phyloP scores from a whole-genome alignment of 1,140 invertebrate genomes.

The Aphaenogaster ashmeadi region DNA sequence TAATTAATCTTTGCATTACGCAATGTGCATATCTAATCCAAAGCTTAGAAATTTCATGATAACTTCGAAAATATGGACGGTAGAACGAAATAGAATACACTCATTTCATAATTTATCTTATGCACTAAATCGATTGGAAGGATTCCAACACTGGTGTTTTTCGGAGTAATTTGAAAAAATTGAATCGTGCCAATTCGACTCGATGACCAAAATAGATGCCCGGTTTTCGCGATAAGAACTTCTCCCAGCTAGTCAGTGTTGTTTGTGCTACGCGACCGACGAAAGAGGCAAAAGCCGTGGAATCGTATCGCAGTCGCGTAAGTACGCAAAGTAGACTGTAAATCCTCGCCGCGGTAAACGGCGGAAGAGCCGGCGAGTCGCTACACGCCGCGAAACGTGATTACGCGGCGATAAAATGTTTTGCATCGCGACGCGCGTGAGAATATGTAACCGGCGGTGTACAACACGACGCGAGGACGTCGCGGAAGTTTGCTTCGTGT shows the following conservation, averaged over 20 bases:
- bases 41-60: not conserved
- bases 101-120: not conserved
- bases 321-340: not conserved
- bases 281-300: not conserved
- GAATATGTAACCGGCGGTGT: slow-evolving; percentile 33
- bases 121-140: too few relatives aligned
- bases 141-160: not conserved
- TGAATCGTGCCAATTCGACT: not conserved
- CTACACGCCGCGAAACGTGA: slow-evolving; percentile 26
- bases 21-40: not conserved
- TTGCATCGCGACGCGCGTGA: slow-evolving; percentile 40
- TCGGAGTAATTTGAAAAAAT: not conserved
- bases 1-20: not conserved
- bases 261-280: not conserved
- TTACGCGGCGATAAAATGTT: slow-evolving; percentile 52
- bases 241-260: not conserved
- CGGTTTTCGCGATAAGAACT: not conserved
- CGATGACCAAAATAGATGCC: not conserved
- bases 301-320: slow-evolving; percentile 16
- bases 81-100: not conserved
- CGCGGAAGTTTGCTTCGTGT: slow-evolving; percentile 23
- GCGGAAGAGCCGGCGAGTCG: not conserved
- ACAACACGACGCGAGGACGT: slow-evolving; percentile 4
- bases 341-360: slow-evolving; percentile 6
- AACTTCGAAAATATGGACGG: not conserved